Evolutionary conservation across 2,797 vertebrate species (phyloP), one percentile per base, ranked within the genome.

Genomic region (Taenioides sp.): DNA sequence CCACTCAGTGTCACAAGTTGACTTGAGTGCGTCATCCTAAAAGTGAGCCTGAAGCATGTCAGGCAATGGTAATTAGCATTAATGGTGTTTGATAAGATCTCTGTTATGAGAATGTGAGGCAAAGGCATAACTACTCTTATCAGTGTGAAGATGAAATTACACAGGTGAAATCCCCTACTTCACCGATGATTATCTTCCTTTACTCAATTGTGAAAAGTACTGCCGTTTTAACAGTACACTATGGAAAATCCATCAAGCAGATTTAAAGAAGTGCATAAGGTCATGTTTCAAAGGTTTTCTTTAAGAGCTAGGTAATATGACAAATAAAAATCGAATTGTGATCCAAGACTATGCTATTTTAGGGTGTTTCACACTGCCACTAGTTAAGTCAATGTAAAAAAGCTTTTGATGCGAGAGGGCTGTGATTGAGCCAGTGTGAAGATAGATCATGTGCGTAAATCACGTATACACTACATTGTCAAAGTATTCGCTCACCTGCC

Each of bases 81-180:
- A 87, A 84, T 80, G 74, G 80, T 34, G 67, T 78, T 64, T 77
- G 81, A 87, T 82, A 80, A 80, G 76, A 84, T 87, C 79, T 78
- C 66, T 70, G 74, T 84, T 74, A 73, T 61, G 47, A 60, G 70
- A 73, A 69, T 78, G 70, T 1, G 31, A 78, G 79, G 81, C 81
- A 81, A 80, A 74, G 55, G 67, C 58, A 23, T 3, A 0, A 70
- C 62, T 27, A 59, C 76, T 72, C 79, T 62, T 37, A 34, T 43
- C 67, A 47, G 14, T 20, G 69, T 67, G 78, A 62, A 14, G 12
- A 50, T 63, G 52, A 78, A 72, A 82, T 80, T 49, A 72, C 63
- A 64, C 69, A 43, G 66, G 61, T 72, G 71, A 71, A 80, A 83
- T 75, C 57, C 73, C 60, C 64, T 49, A 81, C 59, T 72, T 68